Evolutionary conservation across 2,888 invertebrate species (phyloP), one percentile per base, ranked within the genome.

Genomic region (Plagiodera versicolora): DNA sequence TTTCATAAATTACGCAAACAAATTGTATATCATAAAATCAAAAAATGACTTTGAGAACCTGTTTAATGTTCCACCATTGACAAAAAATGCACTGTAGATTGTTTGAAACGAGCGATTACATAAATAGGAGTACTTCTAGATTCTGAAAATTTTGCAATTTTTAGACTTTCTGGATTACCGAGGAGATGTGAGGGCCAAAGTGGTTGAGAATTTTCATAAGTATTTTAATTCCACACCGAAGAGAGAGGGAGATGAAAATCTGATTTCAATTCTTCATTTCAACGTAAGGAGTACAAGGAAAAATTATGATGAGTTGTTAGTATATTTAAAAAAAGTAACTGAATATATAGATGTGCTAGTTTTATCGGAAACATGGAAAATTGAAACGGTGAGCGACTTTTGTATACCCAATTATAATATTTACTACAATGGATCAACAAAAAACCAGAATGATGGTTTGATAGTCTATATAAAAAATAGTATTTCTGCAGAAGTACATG

Each of bases 371-470:
- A 6, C 9, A 24, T 49, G 49, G 6, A 49, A 49, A 28, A 49
- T 49, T 30, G 8, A 30, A 28, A 30, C 28, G 49, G 30, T 49
- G 28, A 49, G 49, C 28, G 49, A 49, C 49, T 49, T 49, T 49
- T 1, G 28, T 28, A 49, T 30, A 49, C 16, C 30, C 16, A 49
- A 50, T 18, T 50, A 35, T 50, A 50, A 50, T n/a, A 30, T 50
- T 18, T 17, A 50, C 18, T 32, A 50, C 32, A 19, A 35, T 50
- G 50, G 32, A 8, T 50, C 50, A 32, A 32, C 32, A 9, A 50
- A 32, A 50, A 51, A 51, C 35, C 51, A 32, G 28, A 51, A 19
- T 17, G 32, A 51, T 51, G 51, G 32, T 17, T 11, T 51, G 3
- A 18, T 51, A 10, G 49, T 49, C 10, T 51, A 18, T 51, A 3